These are phyloP conservation scores for Melanotaenia maccullochi DNA, from an alignment of 2,797 vertebrate genomes.

Conservation along the genomic window DNA sequence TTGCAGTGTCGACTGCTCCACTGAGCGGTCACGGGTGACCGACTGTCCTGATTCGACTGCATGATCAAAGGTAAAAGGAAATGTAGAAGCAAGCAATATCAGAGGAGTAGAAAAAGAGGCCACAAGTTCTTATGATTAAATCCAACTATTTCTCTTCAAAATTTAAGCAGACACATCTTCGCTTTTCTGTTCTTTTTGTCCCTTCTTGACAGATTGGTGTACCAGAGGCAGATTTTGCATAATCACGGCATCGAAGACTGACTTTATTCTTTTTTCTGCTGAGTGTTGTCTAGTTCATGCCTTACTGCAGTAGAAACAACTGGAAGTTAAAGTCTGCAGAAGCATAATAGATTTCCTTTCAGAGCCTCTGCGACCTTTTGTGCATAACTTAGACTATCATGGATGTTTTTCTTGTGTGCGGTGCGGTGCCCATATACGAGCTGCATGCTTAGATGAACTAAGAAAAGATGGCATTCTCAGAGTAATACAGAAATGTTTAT, in stretches of 20 bases:
- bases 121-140: neutral
- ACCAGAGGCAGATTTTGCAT: slow-evolving; percentile 39
- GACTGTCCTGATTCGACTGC: slow-evolving; percentile 80
- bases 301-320: slow-evolving; percentile 39
- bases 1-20: slow-evolving; percentile 87
- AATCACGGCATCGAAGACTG: slow-evolving; percentile 41
- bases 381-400: slow-evolving; percentile 50
- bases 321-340: slow-evolving; percentile 47
- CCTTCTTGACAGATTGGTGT: slow-evolving; percentile 25
- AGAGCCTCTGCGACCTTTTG: slow-evolving; percentile 52
- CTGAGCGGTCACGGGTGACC: slow-evolving; percentile 87
- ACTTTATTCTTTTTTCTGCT: slow-evolving; percentile 30
- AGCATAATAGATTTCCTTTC: slow-evolving; percentile 37
- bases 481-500: slow-evolving; percentile 53
- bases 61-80: slow-evolving; percentile 69
- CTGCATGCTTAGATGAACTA: slow-evolving; percentile 53
- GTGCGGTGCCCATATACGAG: slow-evolving; percentile 14
- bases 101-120: slow-evolving; percentile 22
- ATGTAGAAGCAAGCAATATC: slow-evolving; percentile 24
- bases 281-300: slow-evolving; percentile 31
- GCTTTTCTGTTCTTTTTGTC: slow-evolving; percentile 3
- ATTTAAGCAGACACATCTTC: slow-evolving; percentile 26
- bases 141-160: slow-evolving; percentile 3
- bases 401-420: slow-evolving; percentile 40
- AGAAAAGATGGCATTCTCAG: slow-evolving; percentile 50